A percentile compares a stretch with the other conserved stretches of the same genome.
Evolutionary conservation across 2,113 vertebrate genomes (phyloP).

Genomic region (Scalopus aquaticus): DNA sequence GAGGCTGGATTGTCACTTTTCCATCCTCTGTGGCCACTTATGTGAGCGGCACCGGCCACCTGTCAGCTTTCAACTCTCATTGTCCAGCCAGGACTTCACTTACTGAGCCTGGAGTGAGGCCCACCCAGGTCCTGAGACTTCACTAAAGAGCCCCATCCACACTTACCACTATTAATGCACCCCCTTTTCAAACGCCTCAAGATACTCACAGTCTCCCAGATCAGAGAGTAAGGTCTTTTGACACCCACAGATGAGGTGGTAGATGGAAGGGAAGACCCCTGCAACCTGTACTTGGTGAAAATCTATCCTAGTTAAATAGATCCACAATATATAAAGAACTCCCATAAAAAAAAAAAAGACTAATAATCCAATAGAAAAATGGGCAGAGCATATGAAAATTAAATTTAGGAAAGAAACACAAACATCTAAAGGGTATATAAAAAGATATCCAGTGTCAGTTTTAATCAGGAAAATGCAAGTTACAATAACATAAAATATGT

Average conservation of each 20-base stretch:
- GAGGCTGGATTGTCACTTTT: background rate
- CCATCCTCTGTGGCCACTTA: background rate
- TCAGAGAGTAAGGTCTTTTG: background rate
- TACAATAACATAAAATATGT: background rate
- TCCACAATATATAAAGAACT: constrained; percentile 7
- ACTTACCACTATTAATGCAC: background rate
- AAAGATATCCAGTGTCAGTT: background rate
- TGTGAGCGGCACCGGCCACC: background rate
- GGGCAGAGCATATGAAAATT: constrained; percentile 5
- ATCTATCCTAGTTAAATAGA: background rate
- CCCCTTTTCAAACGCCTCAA: background rate
- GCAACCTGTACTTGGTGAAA: background rate
- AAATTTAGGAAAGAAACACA: constrained; percentile 27
- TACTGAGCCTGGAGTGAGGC: background rate
- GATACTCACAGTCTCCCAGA: background rate
- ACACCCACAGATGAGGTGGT: background rate
- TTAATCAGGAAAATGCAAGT: constrained; percentile 35
- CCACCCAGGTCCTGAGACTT: background rate
- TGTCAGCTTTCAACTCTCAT: background rate
- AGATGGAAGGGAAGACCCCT: background rate
- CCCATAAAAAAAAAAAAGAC: background rate
- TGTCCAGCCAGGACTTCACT: background rate
- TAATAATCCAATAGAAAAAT: background rate
- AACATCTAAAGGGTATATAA: background rate
- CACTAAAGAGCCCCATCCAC: background rate